phyloP scores from a whole-genome alignment of 2,888 invertebrate species.

The Xestia xanthographa region DNA sequence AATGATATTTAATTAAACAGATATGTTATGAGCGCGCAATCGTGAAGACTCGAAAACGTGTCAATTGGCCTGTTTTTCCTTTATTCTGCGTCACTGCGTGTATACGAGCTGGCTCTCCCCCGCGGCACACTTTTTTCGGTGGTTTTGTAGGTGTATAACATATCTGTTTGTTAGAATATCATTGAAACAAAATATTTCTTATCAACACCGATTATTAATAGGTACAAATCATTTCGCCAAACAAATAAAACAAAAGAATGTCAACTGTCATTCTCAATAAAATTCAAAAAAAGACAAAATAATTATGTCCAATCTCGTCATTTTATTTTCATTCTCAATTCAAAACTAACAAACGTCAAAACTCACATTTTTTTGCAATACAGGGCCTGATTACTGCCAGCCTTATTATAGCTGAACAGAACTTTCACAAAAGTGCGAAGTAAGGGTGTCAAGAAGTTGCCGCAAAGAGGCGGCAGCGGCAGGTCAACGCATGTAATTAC shows the following conservation, averaged over 20 bases:
- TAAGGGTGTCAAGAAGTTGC: constrained; percentile 66
- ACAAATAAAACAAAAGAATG: constrained; percentile 5
- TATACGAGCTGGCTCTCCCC: too few species aligned
- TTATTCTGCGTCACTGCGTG: too few species aligned
- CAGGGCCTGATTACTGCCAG: constrained; percentile 40
- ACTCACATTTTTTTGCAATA: constrained; percentile 16
- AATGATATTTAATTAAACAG: too few species aligned
- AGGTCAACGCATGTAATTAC: constrained; percentile 69
- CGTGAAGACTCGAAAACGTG: too few species aligned
- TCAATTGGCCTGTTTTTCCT: too few species aligned
- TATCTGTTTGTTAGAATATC: too few species aligned
- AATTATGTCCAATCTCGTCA: neutral
- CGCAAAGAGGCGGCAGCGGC: constrained; percentile 47
- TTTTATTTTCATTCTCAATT: constrained; percentile 1
- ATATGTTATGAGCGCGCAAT: too few species aligned
- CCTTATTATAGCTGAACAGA: constrained; percentile 56
- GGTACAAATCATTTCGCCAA: neutral
- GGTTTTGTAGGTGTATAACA: too few species aligned
- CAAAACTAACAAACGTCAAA: constrained; percentile 13
- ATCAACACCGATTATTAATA: neutral
- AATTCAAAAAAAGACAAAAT: constrained; percentile 15
- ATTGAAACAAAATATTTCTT: neutral
- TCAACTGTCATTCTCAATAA: neutral
- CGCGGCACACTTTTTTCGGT: too few species aligned
- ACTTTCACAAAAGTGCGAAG: constrained; percentile 56